These are phyloP conservation scores for Channa striata DNA, from an alignment of 2,797 vertebrate species.

Conservation along the genomic window DNA sequence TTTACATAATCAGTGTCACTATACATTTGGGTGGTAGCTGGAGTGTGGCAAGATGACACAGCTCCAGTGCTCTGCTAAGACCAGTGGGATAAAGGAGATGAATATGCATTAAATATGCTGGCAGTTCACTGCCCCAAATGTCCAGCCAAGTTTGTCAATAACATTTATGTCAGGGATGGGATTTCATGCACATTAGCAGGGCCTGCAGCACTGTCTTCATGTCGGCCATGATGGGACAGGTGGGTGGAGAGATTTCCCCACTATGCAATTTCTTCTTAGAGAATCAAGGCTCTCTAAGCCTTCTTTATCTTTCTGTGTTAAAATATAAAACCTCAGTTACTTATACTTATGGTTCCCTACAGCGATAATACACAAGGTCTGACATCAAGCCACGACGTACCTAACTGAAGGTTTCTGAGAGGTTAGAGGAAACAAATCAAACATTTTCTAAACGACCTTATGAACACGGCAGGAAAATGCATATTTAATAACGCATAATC, in stretches of 20 bases:
- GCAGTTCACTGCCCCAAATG: conserved; percentile 83
- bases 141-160: conserved; percentile 87
- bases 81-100: conserved; percentile 82
- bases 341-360: conserved; percentile 14
- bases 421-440: not conserved
- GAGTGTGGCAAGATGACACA: conserved; percentile 86
- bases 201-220: conserved; percentile 62
- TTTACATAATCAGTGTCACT: conserved; percentile 93
- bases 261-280: conserved; percentile 51
- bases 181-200: conserved; percentile 81
- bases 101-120: conserved; percentile 83
- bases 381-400: conserved; percentile 4
- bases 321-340: conserved; percentile 39
- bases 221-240: conserved; percentile 57
- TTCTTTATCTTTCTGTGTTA: conserved; percentile 26
- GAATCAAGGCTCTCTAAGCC: conserved; percentile 44
- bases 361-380: conserved; percentile 27
- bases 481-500: not conserved
- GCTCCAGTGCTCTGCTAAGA: conserved; percentile 78
- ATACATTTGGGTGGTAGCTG: conserved; percentile 85
- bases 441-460: not conserved
- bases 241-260: conserved; percentile 64
- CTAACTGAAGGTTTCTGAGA: conserved; percentile 2
- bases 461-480: not conserved
- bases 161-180: conserved; percentile 78